These are phyloP conservation scores for Rhinogobio ventralis DNA, from an alignment of 2,797 vertebrate species.

Conservation along the genomic window DNA sequence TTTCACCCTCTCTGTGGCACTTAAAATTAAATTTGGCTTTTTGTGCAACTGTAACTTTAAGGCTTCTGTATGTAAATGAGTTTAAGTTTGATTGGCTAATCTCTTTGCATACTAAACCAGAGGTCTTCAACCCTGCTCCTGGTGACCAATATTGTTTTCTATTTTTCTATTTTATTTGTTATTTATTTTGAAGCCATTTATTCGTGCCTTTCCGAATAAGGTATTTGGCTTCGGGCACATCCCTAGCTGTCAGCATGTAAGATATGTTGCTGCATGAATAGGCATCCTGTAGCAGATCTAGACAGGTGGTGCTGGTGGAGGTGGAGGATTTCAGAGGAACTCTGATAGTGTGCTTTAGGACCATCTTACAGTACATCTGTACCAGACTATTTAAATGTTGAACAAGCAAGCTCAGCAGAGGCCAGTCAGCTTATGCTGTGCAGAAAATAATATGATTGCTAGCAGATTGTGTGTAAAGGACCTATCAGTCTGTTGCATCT, in stretches of 20 bases:
- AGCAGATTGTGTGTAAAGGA: not conserved
- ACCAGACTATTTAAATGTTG: not conserved
- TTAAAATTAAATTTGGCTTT: not conserved
- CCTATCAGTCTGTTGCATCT: not conserved
- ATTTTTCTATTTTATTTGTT: too few species aligned
- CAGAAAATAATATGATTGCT: not conserved
- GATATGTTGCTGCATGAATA: too few species aligned
- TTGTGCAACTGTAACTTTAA: not conserved
- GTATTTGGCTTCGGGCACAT: too few species aligned
- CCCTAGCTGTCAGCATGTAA: too few species aligned
- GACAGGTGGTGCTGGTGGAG: not conserved
- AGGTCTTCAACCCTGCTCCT: not conserved
- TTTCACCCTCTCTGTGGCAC: not conserved
- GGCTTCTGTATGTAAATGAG: not conserved
- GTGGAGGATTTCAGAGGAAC: not conserved
- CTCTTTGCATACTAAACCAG: not conserved
- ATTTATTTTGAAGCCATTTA: too few species aligned
- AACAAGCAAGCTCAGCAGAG: not conserved
- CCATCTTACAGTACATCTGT: not conserved
- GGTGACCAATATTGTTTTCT: too few species aligned
- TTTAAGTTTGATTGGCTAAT: not conserved
- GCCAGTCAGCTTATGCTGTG: not conserved
- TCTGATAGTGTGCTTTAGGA: not conserved
- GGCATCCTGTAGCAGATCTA: not conserved
- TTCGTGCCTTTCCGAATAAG: too few species aligned